Base-by-base conservation (phyloP, 1,140 invertebrate species). In the Lerema accius region DNA sequence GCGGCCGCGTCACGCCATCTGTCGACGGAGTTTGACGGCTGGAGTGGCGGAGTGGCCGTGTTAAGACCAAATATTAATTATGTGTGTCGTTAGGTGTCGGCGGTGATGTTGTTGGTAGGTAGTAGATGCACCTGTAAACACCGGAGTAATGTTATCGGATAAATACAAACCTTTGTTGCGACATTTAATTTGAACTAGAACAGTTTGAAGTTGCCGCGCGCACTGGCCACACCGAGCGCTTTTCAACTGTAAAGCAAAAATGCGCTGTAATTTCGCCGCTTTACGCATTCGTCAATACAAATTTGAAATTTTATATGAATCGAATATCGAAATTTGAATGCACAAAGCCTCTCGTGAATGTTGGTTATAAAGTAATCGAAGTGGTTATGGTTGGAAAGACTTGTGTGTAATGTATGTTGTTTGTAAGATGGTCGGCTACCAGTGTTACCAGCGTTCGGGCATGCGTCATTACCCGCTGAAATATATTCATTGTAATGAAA, bases 401-500 rank as follows among this genome's bases (percentile, higher is more conserved):
- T 67, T 61, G 56, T 48, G 39, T 62, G 13, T 35, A 46, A 37
- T 48, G 45, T 51, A 50, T 59, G 55, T 53, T 45, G 11, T 51
- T 48, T 48, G 56, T 48, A 42, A 67, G 48, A 69, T 65, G 71
- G 68, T 78, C 63, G 71, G 66, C 61, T 73, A 76, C 69, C 71
- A 62, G 51, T 64, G 73, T 62, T 73, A 76, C 69, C 71, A 62
- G 51, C 65, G 73, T 76, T 72, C 78, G 76, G 76, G 76, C 78
- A 72, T 71, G 65, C 79, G 78, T 84, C 85, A 81, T 84, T 80
- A 82, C 79, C 82, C 73, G 83, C 83, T 80, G 76, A 76, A 76
- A 80, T 82, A 73, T 82, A 84, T 73, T 71, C 78, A 80, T 77
- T 89, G 76, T 83, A 80, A 82, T 79, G 73, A 83, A 83, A 80